Conservation (phyloP, 2,797 vertebrate species). For the Eulemur albifrons region DNA sequence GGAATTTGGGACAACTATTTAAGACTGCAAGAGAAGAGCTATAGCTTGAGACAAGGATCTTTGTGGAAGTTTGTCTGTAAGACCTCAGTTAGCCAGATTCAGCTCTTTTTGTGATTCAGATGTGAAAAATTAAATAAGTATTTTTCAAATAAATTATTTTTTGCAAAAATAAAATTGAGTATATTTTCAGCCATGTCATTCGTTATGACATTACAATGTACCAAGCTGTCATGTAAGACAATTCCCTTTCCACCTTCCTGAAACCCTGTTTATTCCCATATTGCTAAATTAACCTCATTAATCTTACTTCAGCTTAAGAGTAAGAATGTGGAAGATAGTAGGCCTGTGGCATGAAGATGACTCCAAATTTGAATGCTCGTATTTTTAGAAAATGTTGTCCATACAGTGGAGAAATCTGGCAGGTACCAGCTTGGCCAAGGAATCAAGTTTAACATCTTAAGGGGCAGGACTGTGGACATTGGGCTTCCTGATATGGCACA, state of each 20-base stretch:
- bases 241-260: neutral
- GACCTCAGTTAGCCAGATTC: neutral
- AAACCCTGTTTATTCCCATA: neutral
- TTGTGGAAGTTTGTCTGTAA: neutral
- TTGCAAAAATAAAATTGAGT: neutral
- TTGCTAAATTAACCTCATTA: neutral
- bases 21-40: neutral
- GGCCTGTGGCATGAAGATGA: neutral
- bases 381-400: neutral
- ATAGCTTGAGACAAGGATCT: neutral
- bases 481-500: neutral
- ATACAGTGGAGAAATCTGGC: neutral
- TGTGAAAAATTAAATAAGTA: neutral
- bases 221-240: neutral
- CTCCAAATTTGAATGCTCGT: neutral
- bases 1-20: conserved; percentile 3
- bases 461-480: rapidly evolving
- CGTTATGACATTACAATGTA: neutral
- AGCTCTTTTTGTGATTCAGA: neutral
- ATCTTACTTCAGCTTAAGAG: neutral
- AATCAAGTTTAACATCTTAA: neutral
- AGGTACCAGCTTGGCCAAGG: neutral
- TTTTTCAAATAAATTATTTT: conserved; percentile 10
- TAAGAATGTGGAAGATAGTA: neutral
- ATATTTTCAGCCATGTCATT: neutral